These are phyloP conservation scores for Nylanderia fulva DNA, from an alignment of 1,140 invertebrate species.

Conservation along the genomic window DNA sequence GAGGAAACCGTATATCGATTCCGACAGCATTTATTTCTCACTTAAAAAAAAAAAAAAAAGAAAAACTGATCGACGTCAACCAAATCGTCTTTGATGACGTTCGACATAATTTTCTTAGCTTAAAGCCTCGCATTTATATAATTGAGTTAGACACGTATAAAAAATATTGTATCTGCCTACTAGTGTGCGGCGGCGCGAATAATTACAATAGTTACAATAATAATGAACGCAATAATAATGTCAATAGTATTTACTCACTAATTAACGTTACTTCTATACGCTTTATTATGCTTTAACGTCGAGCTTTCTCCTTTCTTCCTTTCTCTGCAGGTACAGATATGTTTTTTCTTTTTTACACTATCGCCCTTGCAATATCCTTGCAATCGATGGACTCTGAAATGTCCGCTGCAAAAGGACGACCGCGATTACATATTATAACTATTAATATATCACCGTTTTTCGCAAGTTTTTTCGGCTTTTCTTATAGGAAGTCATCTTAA, in stretches of 20 bases:
- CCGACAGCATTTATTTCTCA: conserved; percentile 16
- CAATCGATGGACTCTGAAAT: background rate
- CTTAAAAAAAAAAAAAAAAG: no score
- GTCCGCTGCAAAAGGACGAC: background rate
- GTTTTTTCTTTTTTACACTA: conserved; percentile 19
- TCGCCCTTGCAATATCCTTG: conserved; percentile 29
- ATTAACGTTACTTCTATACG: conserved; percentile 76
- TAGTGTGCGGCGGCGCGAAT: conserved; percentile 40
- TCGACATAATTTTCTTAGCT: background rate
- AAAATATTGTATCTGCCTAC: conserved; percentile 64
- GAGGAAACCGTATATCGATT: background rate
- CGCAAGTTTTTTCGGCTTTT: background rate
- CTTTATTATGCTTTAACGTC: conserved; percentile 73
- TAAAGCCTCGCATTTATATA: conserved; percentile 31
- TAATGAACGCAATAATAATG: conserved; percentile 73
- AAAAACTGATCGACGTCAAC: background rate
- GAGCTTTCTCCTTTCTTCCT: conserved; percentile 62
- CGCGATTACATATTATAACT: conserved; percentile 42
- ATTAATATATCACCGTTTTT: conserved; percentile 40
- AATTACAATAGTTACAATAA: conserved; percentile 70
- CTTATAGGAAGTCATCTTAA: conserved; percentile 23
- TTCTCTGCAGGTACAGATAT: conserved; percentile 72
- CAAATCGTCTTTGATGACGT: background rate
- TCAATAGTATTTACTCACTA: conserved; percentile 74
- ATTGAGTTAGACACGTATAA: conserved; percentile 59